phyloP scores from a whole-genome alignment of 2,888 invertebrate species.

The Ophioninae sp. region DNA sequence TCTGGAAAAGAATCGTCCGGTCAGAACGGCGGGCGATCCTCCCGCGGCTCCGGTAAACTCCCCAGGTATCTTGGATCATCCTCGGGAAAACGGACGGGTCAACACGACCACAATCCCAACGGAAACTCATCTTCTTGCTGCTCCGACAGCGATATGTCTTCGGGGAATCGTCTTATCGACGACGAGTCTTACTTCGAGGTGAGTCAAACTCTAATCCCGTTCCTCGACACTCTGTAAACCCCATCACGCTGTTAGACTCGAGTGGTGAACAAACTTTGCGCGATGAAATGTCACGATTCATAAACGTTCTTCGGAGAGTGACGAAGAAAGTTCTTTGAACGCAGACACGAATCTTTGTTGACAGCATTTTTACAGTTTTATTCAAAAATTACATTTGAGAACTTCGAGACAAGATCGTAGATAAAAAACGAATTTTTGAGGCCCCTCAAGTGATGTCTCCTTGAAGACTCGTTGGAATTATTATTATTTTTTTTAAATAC shows the following conservation, averaged over 20 bases:
- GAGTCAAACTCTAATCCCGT: conserved; percentile 47
- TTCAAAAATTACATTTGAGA: neutral
- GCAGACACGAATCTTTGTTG: neutral
- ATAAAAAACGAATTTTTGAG: neutral
- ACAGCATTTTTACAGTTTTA: too few species aligned
- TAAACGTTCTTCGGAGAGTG: neutral
- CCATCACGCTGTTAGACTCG: neutral
- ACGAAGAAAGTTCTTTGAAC: neutral
- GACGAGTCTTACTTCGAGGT: conserved; percentile 81
- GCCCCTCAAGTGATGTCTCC: too few species aligned
- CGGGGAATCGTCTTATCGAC: conserved; percentile 76
- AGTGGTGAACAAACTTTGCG: neutral
- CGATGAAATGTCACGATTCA: conserved; percentile 14
- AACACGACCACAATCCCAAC: conserved; percentile 51
- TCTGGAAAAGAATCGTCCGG: conserved; percentile 65
- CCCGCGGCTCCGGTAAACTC: conserved; percentile 54
- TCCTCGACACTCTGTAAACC: neutral
- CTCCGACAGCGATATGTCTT: conserved; percentile 78
- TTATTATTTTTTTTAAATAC: too few species aligned
- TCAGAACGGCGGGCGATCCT: conserved; percentile 54
- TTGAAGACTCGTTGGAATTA: too few species aligned
- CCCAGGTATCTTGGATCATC: conserved; percentile 62
- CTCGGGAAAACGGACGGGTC: conserved; percentile 59
- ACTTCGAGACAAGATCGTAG: too few species aligned
- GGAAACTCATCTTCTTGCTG: conserved; percentile 60